These are phyloP conservation scores for Loxodonta africana DNA, from an alignment of 2,113 vertebrate genomes.

Conservation along the genomic window DNA sequence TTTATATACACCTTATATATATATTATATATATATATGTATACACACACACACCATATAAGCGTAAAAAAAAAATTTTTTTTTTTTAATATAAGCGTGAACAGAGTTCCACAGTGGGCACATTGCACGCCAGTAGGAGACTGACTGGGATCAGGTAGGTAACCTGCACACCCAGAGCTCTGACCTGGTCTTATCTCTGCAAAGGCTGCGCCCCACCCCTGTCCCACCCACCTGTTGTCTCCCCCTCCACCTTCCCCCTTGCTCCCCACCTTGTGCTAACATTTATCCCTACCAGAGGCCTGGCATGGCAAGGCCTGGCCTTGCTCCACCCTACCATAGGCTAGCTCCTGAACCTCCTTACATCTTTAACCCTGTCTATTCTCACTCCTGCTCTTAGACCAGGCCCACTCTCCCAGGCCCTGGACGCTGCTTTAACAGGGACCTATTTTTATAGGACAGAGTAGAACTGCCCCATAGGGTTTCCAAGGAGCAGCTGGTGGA, in stretches of 20 bases:
- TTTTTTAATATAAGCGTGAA: background rate
- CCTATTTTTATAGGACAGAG: background rate
- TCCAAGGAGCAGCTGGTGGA: no score
- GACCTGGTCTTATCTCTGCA: background rate
- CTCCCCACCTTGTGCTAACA: background rate
- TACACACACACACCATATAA: no score
- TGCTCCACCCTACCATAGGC: rapidly evolving
- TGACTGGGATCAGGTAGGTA: background rate
- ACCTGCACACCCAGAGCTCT: background rate
- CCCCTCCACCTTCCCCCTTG: no score
- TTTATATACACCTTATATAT: no score
- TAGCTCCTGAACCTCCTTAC: background rate
- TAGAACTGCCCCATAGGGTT: background rate
- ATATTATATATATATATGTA: no score
- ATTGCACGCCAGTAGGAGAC: background rate
- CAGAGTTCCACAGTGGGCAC: background rate
- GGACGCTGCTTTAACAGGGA: background rate
- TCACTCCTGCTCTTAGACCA: background rate
- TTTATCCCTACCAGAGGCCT: background rate
- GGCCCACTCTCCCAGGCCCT: no score
- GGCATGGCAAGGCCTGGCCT: background rate
- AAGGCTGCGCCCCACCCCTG: background rate
- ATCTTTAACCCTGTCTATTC: background rate
- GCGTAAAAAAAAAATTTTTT: no score
- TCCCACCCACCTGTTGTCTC: no score